Conservation (phyloP, 2,888 invertebrate genomes). For the Diarsia mendica region DNA sequence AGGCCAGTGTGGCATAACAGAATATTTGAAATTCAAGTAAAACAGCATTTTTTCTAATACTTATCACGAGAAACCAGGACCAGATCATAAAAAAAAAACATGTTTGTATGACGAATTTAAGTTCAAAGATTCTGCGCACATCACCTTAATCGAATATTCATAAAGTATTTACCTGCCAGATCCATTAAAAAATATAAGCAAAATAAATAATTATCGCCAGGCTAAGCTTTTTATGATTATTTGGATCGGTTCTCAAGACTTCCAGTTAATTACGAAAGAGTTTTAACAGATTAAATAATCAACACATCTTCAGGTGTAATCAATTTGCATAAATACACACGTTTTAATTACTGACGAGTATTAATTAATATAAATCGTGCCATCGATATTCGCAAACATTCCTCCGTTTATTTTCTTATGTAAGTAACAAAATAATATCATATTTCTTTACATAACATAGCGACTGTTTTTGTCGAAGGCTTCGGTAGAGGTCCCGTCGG, state of each 20-base stretch:
- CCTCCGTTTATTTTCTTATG: slow-evolving; percentile 13
- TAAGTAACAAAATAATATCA: slow-evolving; percentile 6
- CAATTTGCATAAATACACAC: slow-evolving; percentile 46
- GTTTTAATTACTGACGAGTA: slow-evolving; percentile 31
- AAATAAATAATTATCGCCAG: slow-evolving; percentile 37
- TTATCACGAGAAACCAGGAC: neutral
- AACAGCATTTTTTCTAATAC: slow-evolving; percentile 13
- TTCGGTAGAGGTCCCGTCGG: no score
- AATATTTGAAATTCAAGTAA: slow-evolving; percentile 13
- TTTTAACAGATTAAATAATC: slow-evolving; percentile 43
- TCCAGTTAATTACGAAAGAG: slow-evolving; percentile 39
- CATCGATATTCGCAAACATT: slow-evolving; percentile 29
- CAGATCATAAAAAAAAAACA: slow-evolving; percentile 7
- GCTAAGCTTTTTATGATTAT: slow-evolving; percentile 27
- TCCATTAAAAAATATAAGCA: slow-evolving; percentile 25
- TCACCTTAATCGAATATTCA: slow-evolving; percentile 15
- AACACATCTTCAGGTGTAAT: slow-evolving; percentile 8
- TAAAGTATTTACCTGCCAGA: slow-evolving; percentile 2
- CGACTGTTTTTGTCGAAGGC: neutral
- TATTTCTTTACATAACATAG: slow-evolving; percentile 3
- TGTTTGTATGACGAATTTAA: slow-evolving; percentile 15
- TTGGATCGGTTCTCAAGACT: slow-evolving; percentile 41
- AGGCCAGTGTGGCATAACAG: neutral
- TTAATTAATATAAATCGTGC: slow-evolving; percentile 16
- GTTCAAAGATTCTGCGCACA: neutral